A percentile compares a stretch with the other conserved stretches of the same genome.
Evolutionary conservation across 1,140 invertebrate genomes (phyloP).

Genomic region (Bombus cullumanus): DNA sequence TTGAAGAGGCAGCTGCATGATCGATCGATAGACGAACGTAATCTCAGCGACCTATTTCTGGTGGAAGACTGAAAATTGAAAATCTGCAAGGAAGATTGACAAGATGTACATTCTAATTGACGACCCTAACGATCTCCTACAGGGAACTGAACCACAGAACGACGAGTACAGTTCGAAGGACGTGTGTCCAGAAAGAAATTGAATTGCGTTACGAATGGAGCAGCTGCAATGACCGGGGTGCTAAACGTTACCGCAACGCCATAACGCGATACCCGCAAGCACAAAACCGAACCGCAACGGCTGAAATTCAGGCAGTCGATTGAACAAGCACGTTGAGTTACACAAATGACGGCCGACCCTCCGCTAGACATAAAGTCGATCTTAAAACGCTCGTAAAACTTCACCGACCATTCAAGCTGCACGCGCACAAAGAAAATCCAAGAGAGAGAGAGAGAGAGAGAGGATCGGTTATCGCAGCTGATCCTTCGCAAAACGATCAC

Average conservation of each 20-base stretch:
- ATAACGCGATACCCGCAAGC: background rate
- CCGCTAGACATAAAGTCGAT: background rate
- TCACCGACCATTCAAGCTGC: too few species aligned
- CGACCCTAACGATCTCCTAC: too few species aligned
- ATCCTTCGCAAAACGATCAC: conserved; percentile 41
- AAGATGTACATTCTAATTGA: too few species aligned
- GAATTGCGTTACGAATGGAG: too few species aligned
- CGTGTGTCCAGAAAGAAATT: too few species aligned
- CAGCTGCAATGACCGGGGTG: too few species aligned
- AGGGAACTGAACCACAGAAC: too few species aligned
- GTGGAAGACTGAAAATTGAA: too few species aligned
- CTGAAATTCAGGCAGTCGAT: too few species aligned
- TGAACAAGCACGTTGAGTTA: background rate
- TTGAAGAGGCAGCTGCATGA: background rate
- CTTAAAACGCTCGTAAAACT: background rate
- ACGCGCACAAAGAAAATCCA: background rate
- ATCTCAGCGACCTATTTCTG: background rate
- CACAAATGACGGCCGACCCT: background rate
- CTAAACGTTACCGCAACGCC: too few species aligned
- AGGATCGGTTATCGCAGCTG: background rate
- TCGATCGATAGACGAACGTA: background rate
- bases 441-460: background rate
- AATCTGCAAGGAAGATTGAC: too few species aligned
- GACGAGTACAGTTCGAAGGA: too few species aligned
- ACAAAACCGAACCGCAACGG: background rate